Percentiles rank a stretch among this genome's conserved stretches.
Conservation (phyloP, 2,797 vertebrate species). For the Chanos chanos region DNA sequence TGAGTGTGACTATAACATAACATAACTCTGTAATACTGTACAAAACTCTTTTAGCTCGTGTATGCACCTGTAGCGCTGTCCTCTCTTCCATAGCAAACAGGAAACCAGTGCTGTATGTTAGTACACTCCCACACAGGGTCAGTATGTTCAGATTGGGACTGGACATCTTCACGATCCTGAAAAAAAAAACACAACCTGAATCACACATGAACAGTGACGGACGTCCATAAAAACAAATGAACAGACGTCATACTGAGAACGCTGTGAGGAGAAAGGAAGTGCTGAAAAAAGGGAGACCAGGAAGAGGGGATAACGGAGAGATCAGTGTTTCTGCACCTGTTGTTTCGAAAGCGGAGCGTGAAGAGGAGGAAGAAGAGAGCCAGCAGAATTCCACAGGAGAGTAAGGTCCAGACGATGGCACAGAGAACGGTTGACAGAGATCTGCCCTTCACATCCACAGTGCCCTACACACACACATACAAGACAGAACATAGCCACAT, state of each 20-base stretch:
- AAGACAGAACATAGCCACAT: conserved; percentile 16
- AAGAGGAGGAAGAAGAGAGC: conserved; percentile 84
- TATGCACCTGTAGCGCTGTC: conserved; percentile 79
- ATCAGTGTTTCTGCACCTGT: conserved; percentile 74
- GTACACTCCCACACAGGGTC: conserved; percentile 85
- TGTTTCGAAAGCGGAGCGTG: conserved; percentile 90
- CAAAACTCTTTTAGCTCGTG: background rate
- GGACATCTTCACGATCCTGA: conserved; percentile 98
- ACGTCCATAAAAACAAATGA: background rate
- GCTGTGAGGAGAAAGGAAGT: background rate
- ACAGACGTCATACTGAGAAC: background rate
- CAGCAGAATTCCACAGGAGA: conserved; percentile 85
- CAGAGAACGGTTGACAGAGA: conserved; percentile 75
- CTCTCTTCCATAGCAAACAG: conserved; percentile 82
- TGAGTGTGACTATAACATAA: background rate
- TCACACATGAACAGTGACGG: background rate
- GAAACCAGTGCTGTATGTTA: conserved; percentile 88
- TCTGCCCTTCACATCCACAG: conserved; percentile 50
- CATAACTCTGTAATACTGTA: background rate
- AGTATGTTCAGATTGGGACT: conserved; percentile 95
- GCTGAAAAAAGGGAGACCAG: background rate
- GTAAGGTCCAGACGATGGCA: conserved; percentile 83
- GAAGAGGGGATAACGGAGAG: background rate
- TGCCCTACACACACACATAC: conserved; percentile 51
- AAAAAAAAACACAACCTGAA: background rate